Base-by-base conservation (phyloP, 2,797 vertebrate genomes). In the Rhinatrema bivittatum region DNA sequence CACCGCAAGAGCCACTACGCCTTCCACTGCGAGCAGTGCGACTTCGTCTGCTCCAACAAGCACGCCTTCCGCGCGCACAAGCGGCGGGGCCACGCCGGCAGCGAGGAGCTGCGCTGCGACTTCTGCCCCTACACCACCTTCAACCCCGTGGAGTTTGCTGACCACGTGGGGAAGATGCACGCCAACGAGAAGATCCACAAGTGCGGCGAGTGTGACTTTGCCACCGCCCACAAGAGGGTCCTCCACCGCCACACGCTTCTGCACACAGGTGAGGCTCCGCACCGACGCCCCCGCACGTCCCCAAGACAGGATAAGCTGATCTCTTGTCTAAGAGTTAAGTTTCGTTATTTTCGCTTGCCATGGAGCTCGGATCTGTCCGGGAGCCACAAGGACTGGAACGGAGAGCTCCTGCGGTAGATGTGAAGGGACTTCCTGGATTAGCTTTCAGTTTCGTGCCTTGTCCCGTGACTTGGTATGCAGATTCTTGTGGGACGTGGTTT, bases 31-130 rank as follows among this genome's bases (percentile, higher is more conserved):
- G 72, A 89, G 0, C 83, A 91, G 31, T 99, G 96, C 0, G 85
- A 90, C 32, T 99, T 98, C 32, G 90, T 87, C 20, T 94, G 93
- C 62, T 97, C 96, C 57, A 99, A 98, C 50, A 98, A 98, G 63
- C 84, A 76, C 0, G 39, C 78, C 21, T 93, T 93, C 50, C 87
- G 89, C 40, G 91, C 86, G 50, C 96, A 99, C 72, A 91, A 79
- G 63, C 86, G 90, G 14, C 84, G 85, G 22, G 96, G 96, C 2
- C 96, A 99, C 60, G 65, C 90, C 0, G 96, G 95, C 20, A 76
- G 57, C 0, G 74, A 88, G 23, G 62, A 86, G 58, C 83, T 97
- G 7, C 56, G 60, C 49, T 99, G 96, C 16, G 56, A 70, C 46
- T 98, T 97, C 50, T 99, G 96, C 55, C 52, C 89, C 24, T 99